phyloP scores from a whole-genome alignment of 2,797 vertebrate genomes.

The Rhinoraja longicauda region DNA sequence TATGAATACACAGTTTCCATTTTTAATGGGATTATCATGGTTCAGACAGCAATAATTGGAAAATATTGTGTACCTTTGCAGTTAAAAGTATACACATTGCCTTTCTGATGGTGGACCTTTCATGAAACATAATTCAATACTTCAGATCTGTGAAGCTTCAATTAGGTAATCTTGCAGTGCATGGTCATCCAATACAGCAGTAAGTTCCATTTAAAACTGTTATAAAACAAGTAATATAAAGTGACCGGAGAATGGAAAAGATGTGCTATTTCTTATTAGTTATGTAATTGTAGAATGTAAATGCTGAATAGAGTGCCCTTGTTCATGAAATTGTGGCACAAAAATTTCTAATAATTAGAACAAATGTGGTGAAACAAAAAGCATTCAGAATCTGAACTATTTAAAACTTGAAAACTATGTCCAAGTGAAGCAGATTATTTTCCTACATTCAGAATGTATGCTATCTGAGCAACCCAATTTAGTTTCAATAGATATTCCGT shows the following conservation, averaged over 20 bases:
- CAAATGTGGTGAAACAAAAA: background rate
- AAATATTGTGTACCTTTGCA: background rate
- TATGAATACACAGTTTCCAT: background rate
- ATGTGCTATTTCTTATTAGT: background rate
- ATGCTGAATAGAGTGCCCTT: background rate
- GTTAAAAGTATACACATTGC: background rate
- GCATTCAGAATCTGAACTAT: background rate
- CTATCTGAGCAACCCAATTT: background rate
- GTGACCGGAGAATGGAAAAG: background rate
- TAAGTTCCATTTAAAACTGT: background rate
- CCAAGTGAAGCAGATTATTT: background rate
- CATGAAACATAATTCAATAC: background rate
- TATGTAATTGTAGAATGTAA: background rate
- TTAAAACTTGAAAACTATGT: background rate
- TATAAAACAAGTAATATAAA: background rate
- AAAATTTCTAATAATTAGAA: background rate
- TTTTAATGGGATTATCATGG: background rate
- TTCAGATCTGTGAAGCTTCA: slow-evolving; percentile 18
- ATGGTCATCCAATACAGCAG: no score
- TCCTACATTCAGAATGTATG: background rate
- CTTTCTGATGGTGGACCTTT: background rate
- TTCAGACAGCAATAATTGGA: no score
- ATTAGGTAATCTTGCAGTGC: background rate
- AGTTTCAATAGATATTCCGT: background rate
- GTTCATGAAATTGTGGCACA: background rate